A percentile compares a stretch with the other conserved stretches of the same genome.
These are phyloP conservation scores for Drosophila ficusphila DNA, from an alignment of 1,140 invertebrate genomes.

Conservation along the genomic window DNA sequence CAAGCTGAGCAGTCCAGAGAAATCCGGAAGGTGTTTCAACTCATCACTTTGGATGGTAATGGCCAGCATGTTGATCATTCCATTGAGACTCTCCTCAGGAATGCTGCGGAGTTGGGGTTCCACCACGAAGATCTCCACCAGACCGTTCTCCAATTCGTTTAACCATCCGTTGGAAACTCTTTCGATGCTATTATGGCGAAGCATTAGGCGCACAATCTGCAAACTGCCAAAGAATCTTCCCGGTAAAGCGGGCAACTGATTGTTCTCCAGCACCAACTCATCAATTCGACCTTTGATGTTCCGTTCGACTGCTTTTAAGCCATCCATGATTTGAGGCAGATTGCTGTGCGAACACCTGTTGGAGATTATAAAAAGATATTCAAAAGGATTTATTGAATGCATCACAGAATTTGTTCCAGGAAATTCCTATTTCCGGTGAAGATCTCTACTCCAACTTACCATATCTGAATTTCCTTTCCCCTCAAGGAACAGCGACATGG, in stretches of 20 bases:
- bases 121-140: slow-evolving; percentile 93
- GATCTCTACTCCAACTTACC: too few relatives aligned
- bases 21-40: slow-evolving; percentile 89
- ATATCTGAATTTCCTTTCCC: slow-evolving; percentile 85
- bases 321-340: slow-evolving; percentile 89
- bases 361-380: not conserved
- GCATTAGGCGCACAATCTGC: slow-evolving; percentile 90
- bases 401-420: too few relatives aligned
- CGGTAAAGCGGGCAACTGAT: slow-evolving; percentile 91
- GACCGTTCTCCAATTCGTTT: slow-evolving; percentile 89
- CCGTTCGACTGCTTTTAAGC: slow-evolving; percentile 89
- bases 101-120: slow-evolving; percentile 91
- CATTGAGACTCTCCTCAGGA: slow-evolving; percentile 90
- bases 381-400: not conserved
- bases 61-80: slow-evolving; percentile 91
- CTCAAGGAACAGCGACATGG: slow-evolving; percentile 85
- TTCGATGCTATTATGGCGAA: slow-evolving; percentile 92
- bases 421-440: too few relatives aligned
- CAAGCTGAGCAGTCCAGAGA: slow-evolving; percentile 87
- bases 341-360: slow-evolving; percentile 94
- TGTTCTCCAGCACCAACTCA: slow-evolving; percentile 94
- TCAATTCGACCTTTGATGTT: slow-evolving; percentile 90
- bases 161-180: slow-evolving; percentile 92
- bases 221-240: slow-evolving; percentile 91
- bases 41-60: slow-evolving; percentile 91